Evolutionary conservation across 2,113 vertebrate species (phyloP).

Genomic region (Chrysochloris asiatica): DNA sequence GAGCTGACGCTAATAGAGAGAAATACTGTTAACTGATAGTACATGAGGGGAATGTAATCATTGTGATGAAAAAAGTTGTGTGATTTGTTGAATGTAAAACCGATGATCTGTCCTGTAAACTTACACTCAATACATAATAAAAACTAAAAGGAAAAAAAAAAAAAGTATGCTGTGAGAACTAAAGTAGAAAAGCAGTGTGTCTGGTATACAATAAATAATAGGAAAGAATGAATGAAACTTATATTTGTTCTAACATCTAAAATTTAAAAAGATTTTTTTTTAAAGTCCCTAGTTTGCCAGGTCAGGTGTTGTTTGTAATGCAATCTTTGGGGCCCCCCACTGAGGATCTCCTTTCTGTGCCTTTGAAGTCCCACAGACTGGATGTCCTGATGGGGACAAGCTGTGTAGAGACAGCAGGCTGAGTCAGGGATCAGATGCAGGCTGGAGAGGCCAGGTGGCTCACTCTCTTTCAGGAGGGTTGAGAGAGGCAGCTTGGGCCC

Average conservation of each 20-base stretch:
- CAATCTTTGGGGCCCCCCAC: background rate
- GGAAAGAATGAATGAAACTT: background rate
- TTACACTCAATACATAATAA: too few species aligned
- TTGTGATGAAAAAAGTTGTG: too few species aligned
- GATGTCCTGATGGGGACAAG: too few species aligned
- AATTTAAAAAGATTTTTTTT: background rate
- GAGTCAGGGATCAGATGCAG: background rate
- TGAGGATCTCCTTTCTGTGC: background rate
- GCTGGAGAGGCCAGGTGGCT: background rate
- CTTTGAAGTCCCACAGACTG: background rate
- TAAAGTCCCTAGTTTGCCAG: background rate
- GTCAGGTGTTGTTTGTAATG: background rate
- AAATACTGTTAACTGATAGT: too few species aligned
- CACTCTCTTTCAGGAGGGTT: background rate
- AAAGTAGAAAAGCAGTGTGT: constrained; percentile 1
- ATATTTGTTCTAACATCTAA: background rate
- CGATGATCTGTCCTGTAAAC: too few species aligned
- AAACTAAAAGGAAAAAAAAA: too few species aligned
- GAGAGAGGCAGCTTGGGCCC: background rate
- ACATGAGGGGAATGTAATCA: too few species aligned
- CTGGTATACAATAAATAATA: background rate
- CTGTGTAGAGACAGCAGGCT: too few species aligned
- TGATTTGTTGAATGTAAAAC: too few species aligned
- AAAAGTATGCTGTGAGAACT: background rate
- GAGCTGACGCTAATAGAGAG: too few species aligned